Conservation (phyloP, 2,888 invertebrate genomes). For the Platerodrilus igneus region DNA sequence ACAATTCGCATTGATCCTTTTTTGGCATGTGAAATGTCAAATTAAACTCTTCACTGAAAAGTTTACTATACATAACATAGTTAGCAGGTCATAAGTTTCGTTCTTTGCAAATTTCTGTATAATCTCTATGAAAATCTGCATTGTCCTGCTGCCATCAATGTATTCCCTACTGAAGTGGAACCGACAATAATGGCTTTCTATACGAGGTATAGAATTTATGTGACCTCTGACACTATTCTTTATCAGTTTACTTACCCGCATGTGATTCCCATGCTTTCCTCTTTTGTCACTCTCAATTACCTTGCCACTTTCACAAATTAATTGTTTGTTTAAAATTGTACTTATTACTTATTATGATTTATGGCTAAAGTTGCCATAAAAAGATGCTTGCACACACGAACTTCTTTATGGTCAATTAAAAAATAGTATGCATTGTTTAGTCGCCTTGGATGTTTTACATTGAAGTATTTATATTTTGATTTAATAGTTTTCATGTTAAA, state of each 20-base stretch:
- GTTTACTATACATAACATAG: slow-evolving; percentile 6
- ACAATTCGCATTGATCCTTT: slow-evolving; percentile 15
- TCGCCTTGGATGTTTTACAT: not conserved
- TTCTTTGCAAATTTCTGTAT: slow-evolving; percentile 18
- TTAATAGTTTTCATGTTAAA: not conserved
- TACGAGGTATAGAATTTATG: slow-evolving; percentile 31
- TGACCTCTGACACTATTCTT: slow-evolving; percentile 26
- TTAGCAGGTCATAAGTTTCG: slow-evolving; percentile 11
- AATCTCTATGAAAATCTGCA: slow-evolving; percentile 30
- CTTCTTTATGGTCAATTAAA: slow-evolving; percentile 2
- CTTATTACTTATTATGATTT: slow-evolving; percentile 18
- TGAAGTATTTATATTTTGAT: slow-evolving; percentile 6
- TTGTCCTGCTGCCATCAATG: slow-evolving; percentile 30
- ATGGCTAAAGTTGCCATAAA: slow-evolving; percentile 20
- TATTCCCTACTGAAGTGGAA: slow-evolving; percentile 27
- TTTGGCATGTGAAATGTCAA: slow-evolving; percentile 11
- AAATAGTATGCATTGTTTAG: slow-evolving; percentile 12
- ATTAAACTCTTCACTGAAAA: slow-evolving; percentile 13
- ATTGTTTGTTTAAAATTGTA: slow-evolving; percentile 14
- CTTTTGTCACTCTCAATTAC: slow-evolving; percentile 26
- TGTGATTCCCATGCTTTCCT: slow-evolving; percentile 32
- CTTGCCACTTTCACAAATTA: slow-evolving; percentile 10
- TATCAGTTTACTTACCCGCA: slow-evolving; percentile 21
- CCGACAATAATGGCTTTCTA: slow-evolving; percentile 32
- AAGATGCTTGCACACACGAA: slow-evolving; percentile 15